Evolutionary conservation across 2,113 vertebrate genomes (phyloP).

Genomic region (Xiphias gladius): DNA sequence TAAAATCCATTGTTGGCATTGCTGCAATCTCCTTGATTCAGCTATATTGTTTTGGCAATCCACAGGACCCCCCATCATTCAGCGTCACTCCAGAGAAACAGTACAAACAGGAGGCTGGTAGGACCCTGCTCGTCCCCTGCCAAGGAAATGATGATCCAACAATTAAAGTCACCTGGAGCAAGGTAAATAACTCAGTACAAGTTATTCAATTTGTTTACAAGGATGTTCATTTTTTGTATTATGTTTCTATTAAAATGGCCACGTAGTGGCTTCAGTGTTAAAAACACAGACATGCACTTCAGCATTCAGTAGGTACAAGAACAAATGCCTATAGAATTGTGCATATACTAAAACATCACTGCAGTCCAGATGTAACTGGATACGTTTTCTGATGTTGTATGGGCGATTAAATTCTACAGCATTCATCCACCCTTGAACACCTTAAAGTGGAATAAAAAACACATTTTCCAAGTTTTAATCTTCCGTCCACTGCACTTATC

Average conservation of each 20-base stretch:
- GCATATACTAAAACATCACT: background rate
- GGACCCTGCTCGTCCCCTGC: conserved; percentile 90
- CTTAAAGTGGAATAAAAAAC: background rate
- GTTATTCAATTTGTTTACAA: background rate
- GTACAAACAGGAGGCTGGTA: conserved; percentile 90
- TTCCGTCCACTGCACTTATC: background rate
- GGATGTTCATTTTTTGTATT: background rate
- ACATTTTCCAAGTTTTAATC: background rate
- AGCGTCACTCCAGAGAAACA: conserved; percentile 85
- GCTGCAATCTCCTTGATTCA: conserved; percentile 55
- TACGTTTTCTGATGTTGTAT: background rate
- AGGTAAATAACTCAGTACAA: conserved; percentile 82
- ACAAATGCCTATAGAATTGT: background rate
- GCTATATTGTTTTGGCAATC: conserved; percentile 57
- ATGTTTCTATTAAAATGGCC: background rate
- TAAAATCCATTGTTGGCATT: conserved; percentile 59
- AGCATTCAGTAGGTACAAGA: background rate
- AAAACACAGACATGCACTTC: background rate
- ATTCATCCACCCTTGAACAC: background rate
- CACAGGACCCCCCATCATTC: conserved; percentile 92
- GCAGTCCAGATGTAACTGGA: background rate
- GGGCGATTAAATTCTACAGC: background rate
- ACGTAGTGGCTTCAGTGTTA: background rate
- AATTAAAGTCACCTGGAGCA: conserved; percentile 88
- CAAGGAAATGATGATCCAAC: conserved; percentile 84